Evolutionary conservation across 1,140 invertebrate species (phyloP).

Genomic region (Mycetomoellerius zeteki): DNA sequence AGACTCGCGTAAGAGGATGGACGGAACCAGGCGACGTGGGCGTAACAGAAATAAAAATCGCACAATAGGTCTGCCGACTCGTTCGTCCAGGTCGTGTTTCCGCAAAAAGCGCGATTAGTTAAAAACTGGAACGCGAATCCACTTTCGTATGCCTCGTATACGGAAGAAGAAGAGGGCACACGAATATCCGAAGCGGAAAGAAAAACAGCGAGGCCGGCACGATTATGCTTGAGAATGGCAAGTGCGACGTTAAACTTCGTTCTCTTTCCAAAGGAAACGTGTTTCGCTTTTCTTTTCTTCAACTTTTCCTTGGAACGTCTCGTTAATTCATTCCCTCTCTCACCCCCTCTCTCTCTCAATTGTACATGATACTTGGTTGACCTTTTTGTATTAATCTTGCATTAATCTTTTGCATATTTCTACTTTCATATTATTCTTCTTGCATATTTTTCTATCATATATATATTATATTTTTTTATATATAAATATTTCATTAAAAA

Average conservation of each 20-base stretch:
- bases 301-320: not conserved
- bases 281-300: constrained; percentile 1
- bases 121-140: constrained; percentile 75
- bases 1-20: constrained; percentile 69
- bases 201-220: constrained; percentile 9
- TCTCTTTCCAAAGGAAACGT: not conserved
- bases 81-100: constrained; percentile 69
- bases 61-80: constrained; percentile 63
- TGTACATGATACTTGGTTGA: too few relatives aligned
- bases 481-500: too few relatives aligned
- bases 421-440: too few relatives aligned
- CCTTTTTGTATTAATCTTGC: too few relatives aligned
- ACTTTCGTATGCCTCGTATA: not conserved
- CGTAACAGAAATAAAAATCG: constrained; percentile 73
- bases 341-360: not conserved
- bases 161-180: constrained; percentile 25
- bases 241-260: constrained; percentile 3
- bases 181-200: not conserved
- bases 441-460: too few relatives aligned
- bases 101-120: constrained; percentile 66
- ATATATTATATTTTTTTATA: too few relatives aligned
- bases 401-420: too few relatives aligned
- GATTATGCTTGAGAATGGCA: constrained; percentile 52
- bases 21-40: constrained; percentile 57
- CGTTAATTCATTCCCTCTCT: too few relatives aligned